A percentile compares a stretch with the other conserved stretches of the same genome.
Evolutionary conservation across 37 sponge, comb jelly and placozoan species (phyloP).

Genomic region (Tethya wilhelma): DNA sequence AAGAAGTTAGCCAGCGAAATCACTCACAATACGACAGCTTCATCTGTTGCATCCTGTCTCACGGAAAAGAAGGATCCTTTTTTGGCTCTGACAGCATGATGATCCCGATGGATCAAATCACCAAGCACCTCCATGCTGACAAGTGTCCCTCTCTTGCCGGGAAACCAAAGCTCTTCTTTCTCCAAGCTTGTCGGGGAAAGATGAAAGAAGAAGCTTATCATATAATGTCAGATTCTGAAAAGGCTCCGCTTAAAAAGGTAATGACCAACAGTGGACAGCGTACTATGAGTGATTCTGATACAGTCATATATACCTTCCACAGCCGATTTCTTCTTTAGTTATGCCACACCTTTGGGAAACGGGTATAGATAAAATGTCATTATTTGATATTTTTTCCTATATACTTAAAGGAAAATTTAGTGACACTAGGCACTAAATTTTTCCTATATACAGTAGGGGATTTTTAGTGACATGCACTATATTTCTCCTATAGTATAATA

Average conservation of each 20-base stretch:
- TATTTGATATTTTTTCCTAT: too few species aligned
- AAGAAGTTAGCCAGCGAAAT: constrained; percentile 25
- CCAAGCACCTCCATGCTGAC: constrained; percentile 29
- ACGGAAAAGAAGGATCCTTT: constrained; percentile 67
- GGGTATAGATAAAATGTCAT: too few species aligned
- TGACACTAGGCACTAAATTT: too few species aligned
- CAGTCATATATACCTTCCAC: constrained; percentile 40
- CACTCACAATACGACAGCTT: constrained; percentile 77
- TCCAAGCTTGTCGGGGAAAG: constrained; percentile 90
- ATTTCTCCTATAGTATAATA: too few species aligned
- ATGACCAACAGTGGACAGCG: neutral
- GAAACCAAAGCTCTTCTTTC: constrained; percentile 91
- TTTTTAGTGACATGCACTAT: too few species aligned
- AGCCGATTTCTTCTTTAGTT: constrained; percentile 60
- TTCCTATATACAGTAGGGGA: too few species aligned
- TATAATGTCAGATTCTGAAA: neutral
- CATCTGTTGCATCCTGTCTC: constrained; percentile 87
- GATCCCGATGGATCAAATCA: constrained; percentile 33
- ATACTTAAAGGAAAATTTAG: too few species aligned
- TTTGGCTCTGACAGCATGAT: constrained; percentile 78
- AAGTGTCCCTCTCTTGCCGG: constrained; percentile 41
- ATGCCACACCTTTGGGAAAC: constrained; percentile 37
- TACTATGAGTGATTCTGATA: constrained; percentile 21
- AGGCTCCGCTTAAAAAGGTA: neutral
- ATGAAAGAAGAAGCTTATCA: constrained; percentile 37